Base-by-base conservation (phyloP, 2,888 invertebrate species). In the Drosophila multiciliata region DNA sequence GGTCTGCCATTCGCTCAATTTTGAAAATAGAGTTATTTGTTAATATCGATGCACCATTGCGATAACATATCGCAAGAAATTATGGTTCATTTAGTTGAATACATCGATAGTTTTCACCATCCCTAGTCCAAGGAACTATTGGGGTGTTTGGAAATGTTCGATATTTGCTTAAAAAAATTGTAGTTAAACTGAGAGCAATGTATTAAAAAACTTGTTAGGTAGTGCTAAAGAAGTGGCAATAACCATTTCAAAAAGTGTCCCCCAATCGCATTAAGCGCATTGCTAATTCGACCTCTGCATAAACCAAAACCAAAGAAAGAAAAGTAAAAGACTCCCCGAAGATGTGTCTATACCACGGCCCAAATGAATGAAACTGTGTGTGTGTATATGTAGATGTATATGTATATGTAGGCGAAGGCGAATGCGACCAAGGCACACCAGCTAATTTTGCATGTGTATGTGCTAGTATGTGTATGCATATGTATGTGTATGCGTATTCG, bases 61-160 rank as follows among this genome's bases (percentile, higher is more conserved):
- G 29, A 75, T 67, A 45, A 4, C 45, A 42, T 70, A 74, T 62
- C 71, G 63, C 33, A 50, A 40, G 35, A 5, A 52, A 58, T 33
- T 29, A 40, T 23, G 5, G 8, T 48, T 35, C 52, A 53, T 45
- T 59, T 45, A 61, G 45, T 17, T n/a, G 12, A n/a, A 6, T 32
- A 38, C 61, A 76, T 74, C 79, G 80, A 65, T 68, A 59, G 36
- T 11, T 52, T 32, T n/a, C 38, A 57, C 68, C 75, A 77, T 75
- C 75, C 73, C 75, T 75, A 74, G 80, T 80, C 61, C 62, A 78
- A 66, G 71, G 77, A 78, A 68, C 67, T 74, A 74, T 73, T 68
- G 73, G 68, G 85, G 83, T 87, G 85, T 89, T 89, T 89, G 89
- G 90, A 87, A 89, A 90, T 88, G 89, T 86, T 90, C 86, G 80